Base-by-base conservation (phyloP, 2,888 invertebrate genomes). In the Nomada ferruginata region DNA sequence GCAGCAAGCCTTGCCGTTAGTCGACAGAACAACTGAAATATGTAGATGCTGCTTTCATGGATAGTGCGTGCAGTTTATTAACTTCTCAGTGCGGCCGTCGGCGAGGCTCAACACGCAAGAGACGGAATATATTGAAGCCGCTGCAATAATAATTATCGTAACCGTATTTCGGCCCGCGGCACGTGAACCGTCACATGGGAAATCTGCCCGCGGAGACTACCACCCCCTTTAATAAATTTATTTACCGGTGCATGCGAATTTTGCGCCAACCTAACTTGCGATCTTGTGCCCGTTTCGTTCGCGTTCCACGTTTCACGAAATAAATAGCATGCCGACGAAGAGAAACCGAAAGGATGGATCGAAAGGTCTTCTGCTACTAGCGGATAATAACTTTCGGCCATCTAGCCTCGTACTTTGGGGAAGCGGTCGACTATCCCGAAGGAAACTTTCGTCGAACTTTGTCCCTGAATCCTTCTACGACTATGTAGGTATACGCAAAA, bases 311-410 rank as follows among this genome's bases (percentile, higher is more conserved):
- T 55, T 20, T 23, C 18, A 3, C 15, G 50, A 84, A 83, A 88
- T 89, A 87, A 88, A 88, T 82, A 85, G 74, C 68, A 71, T 63
- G 63, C 70, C 68, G 44, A 18, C 26, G 55, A 52, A 53, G 75
- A 66, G 60, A 76, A 76, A 66, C 18, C 65, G 71, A 77, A 61
- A 72, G 72, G 61, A 60, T 59, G 59, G 59, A 81, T 76, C 68
- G 75, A 72, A 47, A 79, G 59, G 72, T 87, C 89, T 89, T 85
- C 91, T 89, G 91, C 82, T 85, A 69, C 85, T 76, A 85, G 74
- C 84, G 88, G 91, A 91, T 91, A 91, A 91, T 91, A 91, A 91
- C 88, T 91, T 88, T 77, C 79, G 83, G 86, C 86, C 87, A 83
- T 79, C 79, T 83, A 68, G 79, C 72, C 71, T 75, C 29, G 44